phyloP scores from a whole-genome alignment of 2,888 invertebrate species.

The Spatulosminthurus flaviceps region DNA sequence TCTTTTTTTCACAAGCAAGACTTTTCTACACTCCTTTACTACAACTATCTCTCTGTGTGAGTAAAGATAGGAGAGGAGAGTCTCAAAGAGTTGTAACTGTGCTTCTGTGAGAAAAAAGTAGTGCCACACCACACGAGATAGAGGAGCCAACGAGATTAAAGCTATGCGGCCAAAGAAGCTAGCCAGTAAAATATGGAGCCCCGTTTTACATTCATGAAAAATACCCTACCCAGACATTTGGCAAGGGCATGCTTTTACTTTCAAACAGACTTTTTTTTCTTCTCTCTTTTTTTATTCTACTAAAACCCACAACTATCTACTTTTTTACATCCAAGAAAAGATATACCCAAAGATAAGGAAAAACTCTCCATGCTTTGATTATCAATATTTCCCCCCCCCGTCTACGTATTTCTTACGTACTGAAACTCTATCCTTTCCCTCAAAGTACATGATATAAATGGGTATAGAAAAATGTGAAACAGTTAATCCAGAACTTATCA shows the following conservation, averaged over 20 bases:
- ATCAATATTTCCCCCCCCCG: not conserved
- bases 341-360: not conserved
- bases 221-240: slow-evolving; percentile 30
- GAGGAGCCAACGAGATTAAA: slow-evolving; percentile 23
- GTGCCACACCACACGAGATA: too few relatives aligned
- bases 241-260: slow-evolving; percentile 5
- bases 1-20: too few relatives aligned
- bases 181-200: slow-evolving; percentile 34
- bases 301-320: too few relatives aligned
- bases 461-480: not conserved
- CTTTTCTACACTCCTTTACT: too few relatives aligned
- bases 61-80: not conserved
- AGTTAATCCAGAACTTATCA: not conserved
- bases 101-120: not conserved
- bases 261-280: too few relatives aligned
- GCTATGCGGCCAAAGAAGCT: slow-evolving; percentile 34
- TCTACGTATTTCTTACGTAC: not conserved
- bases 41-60: too few relatives aligned
- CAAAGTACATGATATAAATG: too few relatives aligned
- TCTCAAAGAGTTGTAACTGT: not conserved
- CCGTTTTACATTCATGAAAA: slow-evolving; percentile 33
- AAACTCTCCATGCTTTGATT: not conserved
- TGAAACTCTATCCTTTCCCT: not conserved
- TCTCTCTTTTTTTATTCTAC: too few relatives aligned
- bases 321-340: too few relatives aligned